Conservation (phyloP, 2,113 vertebrate genomes). For the Myrmecophaga tridactyla region DNA sequence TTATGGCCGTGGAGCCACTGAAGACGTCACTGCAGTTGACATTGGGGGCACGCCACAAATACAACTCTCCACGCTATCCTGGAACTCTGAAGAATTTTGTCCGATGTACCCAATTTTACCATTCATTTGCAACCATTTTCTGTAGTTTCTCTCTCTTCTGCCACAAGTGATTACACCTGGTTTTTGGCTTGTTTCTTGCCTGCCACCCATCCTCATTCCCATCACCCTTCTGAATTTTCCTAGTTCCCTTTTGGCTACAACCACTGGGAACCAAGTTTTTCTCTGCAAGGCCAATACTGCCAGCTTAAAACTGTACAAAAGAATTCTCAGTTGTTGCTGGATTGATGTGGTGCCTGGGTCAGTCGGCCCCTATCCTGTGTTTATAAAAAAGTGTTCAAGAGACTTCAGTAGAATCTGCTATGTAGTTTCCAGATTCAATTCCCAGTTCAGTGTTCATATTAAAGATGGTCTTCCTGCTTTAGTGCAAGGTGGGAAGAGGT, state of each 20-base stretch:
- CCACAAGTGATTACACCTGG: background rate
- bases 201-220: background rate
- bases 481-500: background rate
- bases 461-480: slow-evolving; percentile 25
- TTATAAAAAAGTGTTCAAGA: background rate
- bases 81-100: background rate
- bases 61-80: background rate
- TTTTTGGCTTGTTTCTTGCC: background rate
- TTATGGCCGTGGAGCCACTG: background rate
- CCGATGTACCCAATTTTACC: background rate
- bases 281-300: background rate
- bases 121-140: background rate
- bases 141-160: background rate
- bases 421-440: background rate
- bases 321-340: background rate
- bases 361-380: background rate
- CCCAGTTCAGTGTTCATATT: background rate
- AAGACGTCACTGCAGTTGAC: background rate
- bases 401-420: background rate
- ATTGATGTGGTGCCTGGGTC: background rate
- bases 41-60: background rate
- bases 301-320: background rate
- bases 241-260: background rate
- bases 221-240: background rate
- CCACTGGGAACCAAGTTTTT: background rate